These are phyloP conservation scores for Philotrypesis tridentata DNA, from an alignment of 1,140 invertebrate species.

Conservation along the genomic window DNA sequence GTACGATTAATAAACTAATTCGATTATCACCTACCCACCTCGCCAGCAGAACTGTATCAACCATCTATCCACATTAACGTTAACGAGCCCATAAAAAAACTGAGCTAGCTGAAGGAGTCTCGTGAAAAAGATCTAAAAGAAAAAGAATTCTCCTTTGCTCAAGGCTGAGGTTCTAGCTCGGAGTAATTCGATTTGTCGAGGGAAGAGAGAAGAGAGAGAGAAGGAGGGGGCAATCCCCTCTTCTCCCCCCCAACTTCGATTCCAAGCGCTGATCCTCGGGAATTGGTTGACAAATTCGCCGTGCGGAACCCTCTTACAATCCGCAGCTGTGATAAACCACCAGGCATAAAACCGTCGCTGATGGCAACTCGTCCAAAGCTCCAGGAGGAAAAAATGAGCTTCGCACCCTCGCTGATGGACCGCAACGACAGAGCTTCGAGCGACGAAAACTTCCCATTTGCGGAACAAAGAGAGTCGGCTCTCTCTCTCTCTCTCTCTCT, in stretches of 20 bases:
- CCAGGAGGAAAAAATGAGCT: conserved; percentile 56
- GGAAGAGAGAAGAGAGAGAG: neutral
- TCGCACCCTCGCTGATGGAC: conserved; percentile 50
- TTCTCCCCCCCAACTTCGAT: conserved; percentile 55
- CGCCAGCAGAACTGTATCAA: neutral
- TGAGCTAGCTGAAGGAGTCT: neutral
- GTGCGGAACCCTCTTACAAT: conserved; percentile 55
- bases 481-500: conserved; percentile 19
- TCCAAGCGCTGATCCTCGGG: conserved; percentile 55
- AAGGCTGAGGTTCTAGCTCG: conserved; percentile 28
- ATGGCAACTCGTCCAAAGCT: conserved; percentile 46
- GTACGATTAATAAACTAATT: conserved; percentile 18
- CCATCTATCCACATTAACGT: neutral
- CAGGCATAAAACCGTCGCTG: conserved; percentile 46
- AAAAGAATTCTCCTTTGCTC: neutral
- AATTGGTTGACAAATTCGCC: conserved; percentile 62
- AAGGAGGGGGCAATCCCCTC: neutral
- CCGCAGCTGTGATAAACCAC: conserved; percentile 60
- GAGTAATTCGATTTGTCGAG: conserved; percentile 64
- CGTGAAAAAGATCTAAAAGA: neutral
- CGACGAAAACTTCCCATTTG: conserved; percentile 62
- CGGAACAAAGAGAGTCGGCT: conserved; percentile 55
- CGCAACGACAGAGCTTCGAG: conserved; percentile 48
- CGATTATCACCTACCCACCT: neutral
- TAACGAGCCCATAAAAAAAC: conserved; percentile 22